Evolutionary conservation across 2,113 vertebrate species (phyloP).

Genomic region (Sander lucioperca): DNA sequence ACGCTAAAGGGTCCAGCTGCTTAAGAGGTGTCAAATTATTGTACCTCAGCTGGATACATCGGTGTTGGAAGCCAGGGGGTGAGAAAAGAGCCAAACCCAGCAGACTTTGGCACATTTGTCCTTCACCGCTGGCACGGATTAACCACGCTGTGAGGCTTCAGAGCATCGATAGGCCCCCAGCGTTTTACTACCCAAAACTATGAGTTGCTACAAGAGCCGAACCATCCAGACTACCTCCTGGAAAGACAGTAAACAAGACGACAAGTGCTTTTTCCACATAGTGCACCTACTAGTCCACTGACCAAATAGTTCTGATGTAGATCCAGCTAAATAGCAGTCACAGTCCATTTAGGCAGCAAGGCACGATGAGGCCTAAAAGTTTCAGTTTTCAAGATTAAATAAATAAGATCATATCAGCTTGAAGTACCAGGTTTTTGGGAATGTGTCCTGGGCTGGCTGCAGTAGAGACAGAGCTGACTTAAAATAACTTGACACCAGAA

Average conservation of each 20-base stretch:
- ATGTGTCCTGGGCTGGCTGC: slow-evolving; percentile 51
- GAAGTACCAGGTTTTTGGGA: slow-evolving; percentile 57
- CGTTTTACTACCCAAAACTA: slow-evolving; percentile 66
- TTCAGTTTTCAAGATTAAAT: slow-evolving; percentile 65
- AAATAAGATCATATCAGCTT: slow-evolving; percentile 72
- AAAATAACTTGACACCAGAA: slow-evolving; percentile 71
- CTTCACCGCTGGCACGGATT: slow-evolving; percentile 80
- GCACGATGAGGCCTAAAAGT: slow-evolving; percentile 46
- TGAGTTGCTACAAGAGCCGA: slow-evolving; percentile 52
- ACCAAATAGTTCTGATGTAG: slow-evolving; percentile 49
- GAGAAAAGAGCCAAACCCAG: slow-evolving; percentile 80
- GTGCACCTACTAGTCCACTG: slow-evolving; percentile 28
- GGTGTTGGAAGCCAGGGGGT: slow-evolving; percentile 77
- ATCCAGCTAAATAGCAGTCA: slow-evolving; percentile 35
- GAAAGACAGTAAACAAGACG: slow-evolving; percentile 68
- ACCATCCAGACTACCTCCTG: slow-evolving; percentile 56
- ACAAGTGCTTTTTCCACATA: slow-evolving; percentile 71
- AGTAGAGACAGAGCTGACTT: slow-evolving; percentile 56
- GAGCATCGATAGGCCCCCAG: slow-evolving; percentile 67
- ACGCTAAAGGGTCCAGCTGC: slow-evolving; percentile 83
- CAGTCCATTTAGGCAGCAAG: slow-evolving; percentile 19
- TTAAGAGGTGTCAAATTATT: slow-evolving; percentile 90
- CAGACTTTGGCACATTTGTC: slow-evolving; percentile 88
- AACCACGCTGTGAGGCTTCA: slow-evolving; percentile 69
- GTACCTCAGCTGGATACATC: slow-evolving; percentile 89